Evolutionary conservation across 2,797 vertebrate species (phyloP), one percentile per base, ranked within the genome.

Genomic region (Oreochromis grahami): DNA sequence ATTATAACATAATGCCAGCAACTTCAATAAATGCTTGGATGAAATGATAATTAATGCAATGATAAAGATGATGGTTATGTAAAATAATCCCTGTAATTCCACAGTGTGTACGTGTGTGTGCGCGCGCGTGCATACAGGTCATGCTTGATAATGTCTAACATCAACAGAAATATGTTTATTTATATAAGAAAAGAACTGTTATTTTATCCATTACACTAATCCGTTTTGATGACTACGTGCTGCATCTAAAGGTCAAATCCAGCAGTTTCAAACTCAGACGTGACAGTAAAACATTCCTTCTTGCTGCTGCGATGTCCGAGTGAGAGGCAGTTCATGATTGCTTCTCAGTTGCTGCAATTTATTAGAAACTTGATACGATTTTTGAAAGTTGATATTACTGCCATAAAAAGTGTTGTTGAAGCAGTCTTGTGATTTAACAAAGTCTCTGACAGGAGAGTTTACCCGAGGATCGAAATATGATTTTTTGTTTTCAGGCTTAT

Each of bases 71-170:
- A n/a, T n/a, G n/a, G n/a, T n/a, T n/a, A n/a, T n/a, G n/a, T n/a
- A n/a, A n/a, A n/a, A n/a, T n/a, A n/a, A n/a, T n/a, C n/a, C n/a
- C n/a, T n/a, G n/a, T n/a, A n/a, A n/a, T n/a, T n/a, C n/a, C n/a
- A n/a, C n/a, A n/a, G n/a, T n/a, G n/a, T n/a, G n/a, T n/a, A n/a
- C 0, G 1, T 26, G 24, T 24, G 6, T 6, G 14, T 3, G 21
- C 4, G 8, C 8, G 34, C 1, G 36, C 0, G 1, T 26, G 24
- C 32, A 11, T n/a, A 36, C 32, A 60, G 17, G 36, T n/a, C 17
- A n/a, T 21, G 19, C 29, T 12, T 6, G 32, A 19, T n/a, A 60
- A 34, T 19, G 5, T 60, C 56, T 56, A 32, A 58, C 15, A 10
- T 32, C 26, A 17, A 17, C 29, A 58, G 8, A 32, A 34, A 34